Evolutionary conservation across 2,888 invertebrate genomes (phyloP).

Genomic region (Eristalis arbustorum): DNA sequence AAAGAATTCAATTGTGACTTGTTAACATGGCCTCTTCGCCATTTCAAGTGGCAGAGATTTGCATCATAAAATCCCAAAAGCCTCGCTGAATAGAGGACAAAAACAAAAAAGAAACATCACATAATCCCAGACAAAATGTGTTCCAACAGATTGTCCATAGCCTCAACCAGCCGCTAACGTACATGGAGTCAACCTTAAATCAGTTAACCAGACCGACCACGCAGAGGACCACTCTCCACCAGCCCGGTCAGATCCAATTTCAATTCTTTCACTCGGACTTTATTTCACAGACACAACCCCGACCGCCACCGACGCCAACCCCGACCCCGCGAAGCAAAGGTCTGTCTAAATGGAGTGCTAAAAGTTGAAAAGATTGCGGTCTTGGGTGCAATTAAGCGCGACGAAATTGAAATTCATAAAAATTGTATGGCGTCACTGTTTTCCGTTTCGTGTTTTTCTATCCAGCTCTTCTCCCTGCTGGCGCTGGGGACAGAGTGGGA

Average conservation of each 20-base stretch:
- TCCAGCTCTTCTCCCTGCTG: background rate
- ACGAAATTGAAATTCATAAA: slow-evolving; percentile 70
- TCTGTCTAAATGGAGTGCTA: slow-evolving; percentile 67
- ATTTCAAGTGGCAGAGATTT: background rate
- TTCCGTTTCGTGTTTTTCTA: background rate
- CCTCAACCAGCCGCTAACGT: background rate
- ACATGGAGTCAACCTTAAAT: slow-evolving; percentile 62
- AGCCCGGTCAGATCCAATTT: slow-evolving; percentile 47
- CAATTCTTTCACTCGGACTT: slow-evolving; percentile 40
- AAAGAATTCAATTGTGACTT: background rate
- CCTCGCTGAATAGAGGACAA: background rate
- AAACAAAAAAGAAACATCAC: background rate
- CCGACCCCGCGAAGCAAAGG: slow-evolving; percentile 10
- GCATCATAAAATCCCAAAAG: background rate
- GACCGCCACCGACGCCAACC: background rate
- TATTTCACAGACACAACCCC: slow-evolving; percentile 46
- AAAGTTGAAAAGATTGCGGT: slow-evolving; percentile 70
- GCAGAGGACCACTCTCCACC: slow-evolving; percentile 37
- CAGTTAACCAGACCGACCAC: slow-evolving; percentile 39
- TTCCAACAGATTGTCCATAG: background rate
- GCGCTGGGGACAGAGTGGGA: background rate
- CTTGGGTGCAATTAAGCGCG: slow-evolving; percentile 69
- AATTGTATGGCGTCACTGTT: slow-evolving; percentile 63
- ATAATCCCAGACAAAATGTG: background rate
- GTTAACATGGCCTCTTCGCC: background rate